phyloP scores from a whole-genome alignment of 2,113 vertebrate species.

The Pterocles gutturalis region DNA sequence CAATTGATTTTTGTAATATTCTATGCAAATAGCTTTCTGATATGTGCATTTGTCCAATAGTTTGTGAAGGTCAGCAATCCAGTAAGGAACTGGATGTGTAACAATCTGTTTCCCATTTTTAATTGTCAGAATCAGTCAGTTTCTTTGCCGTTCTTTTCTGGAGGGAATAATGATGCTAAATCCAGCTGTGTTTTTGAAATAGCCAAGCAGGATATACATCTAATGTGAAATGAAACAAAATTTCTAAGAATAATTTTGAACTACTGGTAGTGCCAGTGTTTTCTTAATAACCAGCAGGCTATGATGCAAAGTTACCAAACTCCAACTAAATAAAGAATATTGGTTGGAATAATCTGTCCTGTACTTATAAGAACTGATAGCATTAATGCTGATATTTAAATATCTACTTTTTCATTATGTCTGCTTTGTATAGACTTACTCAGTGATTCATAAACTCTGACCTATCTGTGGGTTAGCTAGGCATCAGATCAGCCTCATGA shows the following conservation, averaged over 20 bases:
- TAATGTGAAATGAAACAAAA: neutral
- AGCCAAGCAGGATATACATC: neutral
- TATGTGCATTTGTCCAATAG: neutral
- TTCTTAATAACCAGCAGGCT: neutral
- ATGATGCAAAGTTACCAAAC: neutral
- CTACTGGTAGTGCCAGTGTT: neutral
- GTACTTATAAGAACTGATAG: neutral
- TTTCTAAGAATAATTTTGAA: neutral
- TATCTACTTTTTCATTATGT: neutral
- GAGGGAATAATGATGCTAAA: neutral
- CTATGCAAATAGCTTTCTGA: neutral
- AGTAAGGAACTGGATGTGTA: neutral
- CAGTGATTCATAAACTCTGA: neutral
- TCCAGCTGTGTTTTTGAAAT: neutral
- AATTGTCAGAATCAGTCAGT: neutral
- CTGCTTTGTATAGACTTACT: neutral
- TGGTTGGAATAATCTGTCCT: neutral
- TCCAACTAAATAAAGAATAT: neutral
- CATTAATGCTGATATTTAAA: neutral
- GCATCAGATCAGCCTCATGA: neutral
- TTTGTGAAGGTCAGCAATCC: neutral
- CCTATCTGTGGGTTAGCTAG: neutral
- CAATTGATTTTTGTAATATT: neutral
- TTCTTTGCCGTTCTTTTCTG: neutral
- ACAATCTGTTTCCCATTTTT: neutral